Conservation (phyloP, 2,888 invertebrate species). For the Mimumesa dahlbomi region DNA sequence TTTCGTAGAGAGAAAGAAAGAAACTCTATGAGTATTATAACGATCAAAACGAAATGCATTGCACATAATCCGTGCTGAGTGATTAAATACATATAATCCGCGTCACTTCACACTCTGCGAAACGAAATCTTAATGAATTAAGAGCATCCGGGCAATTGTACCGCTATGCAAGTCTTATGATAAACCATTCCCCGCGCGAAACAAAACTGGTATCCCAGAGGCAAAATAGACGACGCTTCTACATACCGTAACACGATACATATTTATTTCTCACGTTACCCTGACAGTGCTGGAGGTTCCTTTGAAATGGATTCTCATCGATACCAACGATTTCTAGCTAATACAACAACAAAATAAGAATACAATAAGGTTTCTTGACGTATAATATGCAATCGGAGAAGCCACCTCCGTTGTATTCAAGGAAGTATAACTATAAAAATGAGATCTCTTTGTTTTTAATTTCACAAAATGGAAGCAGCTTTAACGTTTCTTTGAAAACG, state of each 20-base stretch:
- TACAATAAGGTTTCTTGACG: not conserved
- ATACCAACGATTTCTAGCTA: not conserved
- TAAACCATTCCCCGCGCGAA: conserved; percentile 1
- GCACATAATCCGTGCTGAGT: conserved; percentile 55
- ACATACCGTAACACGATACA: too few species aligned
- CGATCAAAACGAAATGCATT: conserved; percentile 66
- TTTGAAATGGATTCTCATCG: not conserved
- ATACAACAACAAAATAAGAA: not conserved
- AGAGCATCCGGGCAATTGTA: not conserved
- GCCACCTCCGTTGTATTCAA: conserved; percentile 8
- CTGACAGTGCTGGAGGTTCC: conserved; percentile 29
- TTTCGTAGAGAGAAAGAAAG: conserved; percentile 30
- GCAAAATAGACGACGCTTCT: conserved; percentile 13
- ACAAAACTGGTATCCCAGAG: not conserved
- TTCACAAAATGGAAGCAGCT: conserved; percentile 26
- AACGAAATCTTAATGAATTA: conserved; percentile 3
- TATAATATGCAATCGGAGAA: not conserved
- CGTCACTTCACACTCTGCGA: not conserved
- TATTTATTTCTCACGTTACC: not conserved
- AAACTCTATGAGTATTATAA: conserved; percentile 70
- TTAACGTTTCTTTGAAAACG: not conserved
- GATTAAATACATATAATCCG: conserved; percentile 7
- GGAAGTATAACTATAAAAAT: conserved; percentile 8
- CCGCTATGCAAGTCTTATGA: not conserved
- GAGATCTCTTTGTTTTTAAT: conserved; percentile 40